Percentiles rank a stretch among this genome's conserved stretches.
phyloP scores from a whole-genome alignment of 2,888 invertebrate species.

The Nomada hirtipes region DNA sequence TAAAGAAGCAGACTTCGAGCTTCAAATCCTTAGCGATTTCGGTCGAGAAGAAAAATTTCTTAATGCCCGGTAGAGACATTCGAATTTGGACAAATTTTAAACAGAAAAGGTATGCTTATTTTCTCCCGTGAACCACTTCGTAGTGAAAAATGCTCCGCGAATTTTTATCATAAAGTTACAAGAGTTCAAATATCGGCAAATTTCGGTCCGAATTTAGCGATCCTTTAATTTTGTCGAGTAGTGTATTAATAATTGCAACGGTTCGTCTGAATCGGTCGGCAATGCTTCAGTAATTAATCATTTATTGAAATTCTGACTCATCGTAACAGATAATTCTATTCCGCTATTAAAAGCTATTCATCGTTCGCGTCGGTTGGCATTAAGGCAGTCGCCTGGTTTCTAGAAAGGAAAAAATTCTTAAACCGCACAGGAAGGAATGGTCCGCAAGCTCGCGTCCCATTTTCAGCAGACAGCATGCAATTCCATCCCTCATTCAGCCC shows the following conservation, averaged over 20 bases:
- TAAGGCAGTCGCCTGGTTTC: background rate
- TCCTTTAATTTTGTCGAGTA: too few relatives aligned
- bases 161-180: too few relatives aligned
- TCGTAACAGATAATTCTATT: slow-evolving; percentile 15
- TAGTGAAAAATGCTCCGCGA: too few relatives aligned
- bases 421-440: background rate
- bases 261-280: background rate
- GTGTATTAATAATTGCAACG: background rate
- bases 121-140: too few relatives aligned
- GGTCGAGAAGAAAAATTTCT: too few relatives aligned
- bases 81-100: too few relatives aligned
- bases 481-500: slow-evolving; percentile 21
- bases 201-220: too few relatives aligned
- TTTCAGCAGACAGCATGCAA: slow-evolving; percentile 14
- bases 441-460: slow-evolving; percentile 12
- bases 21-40: too few relatives aligned
- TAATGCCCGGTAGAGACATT: too few relatives aligned
- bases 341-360: slow-evolving; percentile 13
- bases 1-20: too few relatives aligned
- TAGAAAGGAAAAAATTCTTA: slow-evolving; percentile 12
- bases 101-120: too few relatives aligned
- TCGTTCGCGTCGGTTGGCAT: background rate
- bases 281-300: background rate
- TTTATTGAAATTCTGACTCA: background rate
- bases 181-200: too few relatives aligned